phyloP scores from a whole-genome alignment of 2,797 vertebrate species.

The Clarias laeviceps region DNA sequence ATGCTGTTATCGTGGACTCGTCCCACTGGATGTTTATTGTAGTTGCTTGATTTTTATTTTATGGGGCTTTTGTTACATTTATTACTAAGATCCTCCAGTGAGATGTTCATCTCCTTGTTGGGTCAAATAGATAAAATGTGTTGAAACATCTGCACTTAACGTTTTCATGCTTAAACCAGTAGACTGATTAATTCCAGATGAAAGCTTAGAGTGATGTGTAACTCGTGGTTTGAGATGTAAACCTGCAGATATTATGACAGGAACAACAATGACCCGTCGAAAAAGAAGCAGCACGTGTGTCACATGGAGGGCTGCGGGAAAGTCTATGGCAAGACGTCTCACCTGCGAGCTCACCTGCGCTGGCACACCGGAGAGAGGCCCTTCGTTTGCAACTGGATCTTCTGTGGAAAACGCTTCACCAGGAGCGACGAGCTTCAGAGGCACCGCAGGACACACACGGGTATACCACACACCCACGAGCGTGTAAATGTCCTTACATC shows the following conservation, averaged over 20 bases:
- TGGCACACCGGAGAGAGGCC: slow-evolving; percentile 99
- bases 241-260: slow-evolving; percentile 65
- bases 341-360: slow-evolving; percentile 95
- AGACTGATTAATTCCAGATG: neutral
- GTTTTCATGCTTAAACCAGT: neutral
- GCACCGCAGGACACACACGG: slow-evolving; percentile 97
- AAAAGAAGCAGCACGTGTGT: slow-evolving; percentile 99
- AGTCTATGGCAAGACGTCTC: slow-evolving; percentile 98
- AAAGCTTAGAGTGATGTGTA: neutral
- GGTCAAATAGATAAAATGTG: neutral
- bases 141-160: neutral
- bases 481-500: neutral
- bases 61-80: neutral
- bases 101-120: slow-evolving; percentile 1
- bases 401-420: slow-evolving; percentile 97
- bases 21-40: neutral
- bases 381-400: slow-evolving; percentile 99
- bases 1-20: neutral
- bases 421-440: slow-evolving; percentile 96
- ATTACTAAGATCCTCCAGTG: neutral
- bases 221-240: neutral
- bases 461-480: slow-evolving; percentile 63
- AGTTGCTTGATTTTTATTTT: neutral
- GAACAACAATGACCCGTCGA: slow-evolving; percentile 91
- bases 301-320: slow-evolving; percentile 99